A percentile compares a stretch with the other conserved stretches of the same genome.
phyloP scores from a whole-genome alignment of 2,113 vertebrate genomes.

The Diglossa brunneiventris region DNA sequence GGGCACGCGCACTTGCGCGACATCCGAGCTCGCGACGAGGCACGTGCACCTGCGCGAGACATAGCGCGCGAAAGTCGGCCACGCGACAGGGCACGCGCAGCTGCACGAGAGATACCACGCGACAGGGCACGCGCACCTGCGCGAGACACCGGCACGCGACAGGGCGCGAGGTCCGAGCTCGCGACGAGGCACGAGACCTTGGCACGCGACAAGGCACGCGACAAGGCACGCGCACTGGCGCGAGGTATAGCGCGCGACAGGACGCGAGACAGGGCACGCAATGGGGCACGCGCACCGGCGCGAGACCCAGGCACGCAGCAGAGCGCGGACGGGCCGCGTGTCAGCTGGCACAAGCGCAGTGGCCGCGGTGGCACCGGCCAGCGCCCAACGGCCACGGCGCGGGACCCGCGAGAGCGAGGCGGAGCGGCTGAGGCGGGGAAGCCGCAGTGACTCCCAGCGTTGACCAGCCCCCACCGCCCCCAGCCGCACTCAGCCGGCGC shows the following conservation, averaged over 20 bases:
- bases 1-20: not conserved
- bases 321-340: not conserved
- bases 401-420: not conserved
- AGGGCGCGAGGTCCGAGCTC: not conserved
- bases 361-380: not conserved
- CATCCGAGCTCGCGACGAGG: no score
- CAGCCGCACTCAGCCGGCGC: not conserved
- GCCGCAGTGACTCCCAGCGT: accelerated
- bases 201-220: no score
- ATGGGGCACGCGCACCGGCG: no score
- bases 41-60: not conserved
- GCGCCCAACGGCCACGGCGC: not conserved
- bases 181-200: not conserved
- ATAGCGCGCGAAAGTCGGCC: not conserved
- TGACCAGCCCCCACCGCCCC: no score
- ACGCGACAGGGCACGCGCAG: not conserved
- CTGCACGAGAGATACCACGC: no score
- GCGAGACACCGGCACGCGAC: no score
- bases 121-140: no score
- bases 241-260: no score
- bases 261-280: not conserved
- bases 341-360: not conserved
- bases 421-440: not conserved
- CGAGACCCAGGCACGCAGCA: not conserved
- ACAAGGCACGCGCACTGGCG: no score